Percentiles rank a stretch among this genome's conserved stretches.
These are phyloP conservation scores for Rhingia rostrata DNA, from an alignment of 2,888 invertebrate species.

Conservation along the genomic window DNA sequence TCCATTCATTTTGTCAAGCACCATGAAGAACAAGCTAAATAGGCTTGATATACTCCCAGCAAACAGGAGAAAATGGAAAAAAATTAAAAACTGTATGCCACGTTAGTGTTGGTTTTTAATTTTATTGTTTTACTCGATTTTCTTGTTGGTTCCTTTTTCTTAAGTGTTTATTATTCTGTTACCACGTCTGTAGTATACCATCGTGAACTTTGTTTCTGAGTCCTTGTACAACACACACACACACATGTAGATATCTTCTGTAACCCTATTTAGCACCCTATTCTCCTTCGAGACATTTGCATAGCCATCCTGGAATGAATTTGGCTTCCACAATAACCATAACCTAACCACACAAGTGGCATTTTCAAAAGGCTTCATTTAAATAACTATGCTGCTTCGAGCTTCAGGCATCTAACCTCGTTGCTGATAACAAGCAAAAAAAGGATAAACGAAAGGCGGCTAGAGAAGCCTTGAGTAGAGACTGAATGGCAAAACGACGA, in stretches of 20 bases:
- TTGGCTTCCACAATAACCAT: constrained; percentile 13
- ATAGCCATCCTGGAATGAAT: constrained; percentile 53
- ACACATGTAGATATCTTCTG: constrained; percentile 5
- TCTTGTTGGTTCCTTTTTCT: constrained; percentile 5
- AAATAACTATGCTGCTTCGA: constrained; percentile 29
- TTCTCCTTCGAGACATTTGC: constrained; percentile 55
- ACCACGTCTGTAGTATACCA: constrained; percentile 33
- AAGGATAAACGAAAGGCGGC: constrained; percentile 18
- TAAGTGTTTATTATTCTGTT: constrained; percentile 65
- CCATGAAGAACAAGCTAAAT: constrained; percentile 21
- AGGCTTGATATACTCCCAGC: constrained; percentile 1
- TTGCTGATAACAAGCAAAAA: neutral
- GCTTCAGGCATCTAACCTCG: constrained; percentile 24
- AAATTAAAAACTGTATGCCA: constrained; percentile 42
- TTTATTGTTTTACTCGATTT: constrained; percentile 51
- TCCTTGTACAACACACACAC: constrained; percentile 8
- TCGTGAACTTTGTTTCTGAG: constrained; percentile 46
- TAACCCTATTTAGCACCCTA: constrained; percentile 7
- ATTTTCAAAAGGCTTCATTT: constrained; percentile 61
- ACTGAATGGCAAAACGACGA: constrained; percentile 31
- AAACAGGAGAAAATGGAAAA: constrained; percentile 58
- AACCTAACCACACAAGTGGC: constrained; percentile 26
- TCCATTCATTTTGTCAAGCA: constrained; percentile 15
- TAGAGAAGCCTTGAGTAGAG: constrained; percentile 24
- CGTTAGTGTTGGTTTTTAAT: constrained; percentile 49